These are phyloP conservation scores for Ceyx cyanopectus DNA, from an alignment of 2,113 vertebrate genomes.

Conservation along the genomic window DNA sequence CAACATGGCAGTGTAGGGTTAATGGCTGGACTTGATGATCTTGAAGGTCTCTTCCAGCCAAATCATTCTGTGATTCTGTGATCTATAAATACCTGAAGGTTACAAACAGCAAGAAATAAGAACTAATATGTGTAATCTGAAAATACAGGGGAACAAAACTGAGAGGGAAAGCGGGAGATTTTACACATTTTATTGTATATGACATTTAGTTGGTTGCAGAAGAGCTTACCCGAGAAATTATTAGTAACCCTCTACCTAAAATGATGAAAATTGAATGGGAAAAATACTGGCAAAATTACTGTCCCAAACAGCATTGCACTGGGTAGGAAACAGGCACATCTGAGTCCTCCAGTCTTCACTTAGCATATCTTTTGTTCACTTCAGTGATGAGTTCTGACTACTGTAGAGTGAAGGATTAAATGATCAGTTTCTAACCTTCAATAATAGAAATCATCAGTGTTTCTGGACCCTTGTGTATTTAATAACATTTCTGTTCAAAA, in stretches of 20 bases:
- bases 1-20: too few species aligned
- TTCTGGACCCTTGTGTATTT: slow-evolving; percentile 9
- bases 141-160: neutral
- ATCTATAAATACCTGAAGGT: neutral
- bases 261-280: neutral
- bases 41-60: too few species aligned
- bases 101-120: neutral
- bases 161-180: neutral
- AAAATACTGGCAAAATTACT: neutral
- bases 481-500: slow-evolving; percentile 3
- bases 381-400: neutral
- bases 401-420: neutral
- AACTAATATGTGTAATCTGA: neutral
- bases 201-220: neutral
- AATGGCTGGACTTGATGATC: too few species aligned
- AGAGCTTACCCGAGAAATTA: neutral
- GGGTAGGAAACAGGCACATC: neutral
- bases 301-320: neutral
- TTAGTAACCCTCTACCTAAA: neutral
- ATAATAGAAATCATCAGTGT: neutral
- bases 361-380: neutral
- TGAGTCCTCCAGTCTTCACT: neutral
- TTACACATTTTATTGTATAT: neutral
- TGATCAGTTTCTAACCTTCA: neutral
- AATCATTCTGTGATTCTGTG: too few species aligned